A percentile compares a stretch with the other conserved stretches of the same genome.
Conservation (phyloP, 2,888 invertebrate genomes). For the Troides oblongomaculatus region DNA sequence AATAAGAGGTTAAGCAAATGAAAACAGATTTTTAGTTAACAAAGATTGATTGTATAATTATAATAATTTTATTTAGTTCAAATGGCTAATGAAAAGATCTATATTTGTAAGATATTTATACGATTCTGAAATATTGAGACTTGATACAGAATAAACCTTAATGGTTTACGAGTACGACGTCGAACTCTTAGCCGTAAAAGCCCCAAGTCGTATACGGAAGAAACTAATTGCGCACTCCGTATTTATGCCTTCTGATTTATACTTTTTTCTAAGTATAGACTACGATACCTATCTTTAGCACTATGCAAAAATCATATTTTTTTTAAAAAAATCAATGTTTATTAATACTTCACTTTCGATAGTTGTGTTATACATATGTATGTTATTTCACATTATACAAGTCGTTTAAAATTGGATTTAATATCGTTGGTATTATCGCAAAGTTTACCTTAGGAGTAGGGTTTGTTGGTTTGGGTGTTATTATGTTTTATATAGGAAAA, state of each 20-base stretch:
- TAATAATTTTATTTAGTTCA: too few species aligned
- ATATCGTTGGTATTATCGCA: too few species aligned
- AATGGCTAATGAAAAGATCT: too few species aligned
- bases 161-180: slow-evolving; percentile 13
- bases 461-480: too few species aligned
- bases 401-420: too few species aligned
- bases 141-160: slow-evolving; percentile 10
- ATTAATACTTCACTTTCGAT: too few species aligned
- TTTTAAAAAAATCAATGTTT: too few species aligned
- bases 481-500: too few species aligned
- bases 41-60: not conserved
- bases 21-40: not conserved
- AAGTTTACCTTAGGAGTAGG: too few species aligned
- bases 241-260: slow-evolving; percentile 4
- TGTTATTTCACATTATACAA: not conserved
- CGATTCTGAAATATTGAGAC: not conserved
- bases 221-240: slow-evolving; percentile 21
- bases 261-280: not conserved
- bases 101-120: not conserved
- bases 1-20: too few species aligned
- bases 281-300: not conserved
- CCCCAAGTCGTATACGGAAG: slow-evolving; percentile 12
- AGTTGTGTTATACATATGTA: too few species aligned
- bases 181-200: slow-evolving; percentile 23
- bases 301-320: not conserved